Conservation (phyloP, 2,888 invertebrate genomes). For the Melangyna quadrimaculata region DNA sequence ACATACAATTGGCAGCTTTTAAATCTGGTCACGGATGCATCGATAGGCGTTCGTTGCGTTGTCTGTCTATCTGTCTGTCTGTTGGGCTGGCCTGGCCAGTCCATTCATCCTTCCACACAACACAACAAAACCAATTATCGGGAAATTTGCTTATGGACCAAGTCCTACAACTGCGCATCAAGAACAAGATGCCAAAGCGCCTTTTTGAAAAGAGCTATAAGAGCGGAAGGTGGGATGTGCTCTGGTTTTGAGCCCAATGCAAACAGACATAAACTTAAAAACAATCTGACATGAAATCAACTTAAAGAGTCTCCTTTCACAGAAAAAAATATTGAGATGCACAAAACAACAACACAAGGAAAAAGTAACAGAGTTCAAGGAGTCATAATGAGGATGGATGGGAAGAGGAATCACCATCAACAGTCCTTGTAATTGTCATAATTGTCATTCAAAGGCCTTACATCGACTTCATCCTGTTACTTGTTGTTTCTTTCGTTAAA, state of each 20-base stretch:
- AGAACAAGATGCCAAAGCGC: slow-evolving; percentile 72
- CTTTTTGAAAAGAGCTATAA: slow-evolving; percentile 65
- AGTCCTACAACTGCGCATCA: background rate
- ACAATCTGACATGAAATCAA: slow-evolving; percentile 64
- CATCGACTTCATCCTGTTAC: slow-evolving; percentile 35
- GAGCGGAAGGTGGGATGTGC: slow-evolving; percentile 57
- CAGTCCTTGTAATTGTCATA: slow-evolving; percentile 67
- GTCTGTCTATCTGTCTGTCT: background rate
- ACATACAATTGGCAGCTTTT: slow-evolving; percentile 59
- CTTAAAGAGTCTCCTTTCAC: slow-evolving; percentile 42
- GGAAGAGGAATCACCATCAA: background rate
- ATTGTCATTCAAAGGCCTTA: slow-evolving; percentile 65
- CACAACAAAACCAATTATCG: slow-evolving; percentile 62
- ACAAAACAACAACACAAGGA: slow-evolving; percentile 11
- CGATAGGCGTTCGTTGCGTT: slow-evolving; percentile 26
- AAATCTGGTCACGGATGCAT: slow-evolving; percentile 40
- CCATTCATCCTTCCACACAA: background rate
- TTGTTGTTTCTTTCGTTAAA: slow-evolving; percentile 30
- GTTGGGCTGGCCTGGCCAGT: background rate
- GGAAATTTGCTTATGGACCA: slow-evolving; percentile 33
- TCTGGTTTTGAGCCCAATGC: slow-evolving; percentile 72
- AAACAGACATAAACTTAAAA: slow-evolving; percentile 53
- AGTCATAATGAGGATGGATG: background rate
- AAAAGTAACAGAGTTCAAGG: slow-evolving; percentile 10
- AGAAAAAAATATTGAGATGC: slow-evolving; percentile 20